Base-by-base conservation (phyloP, 2,888 invertebrate species). In the Trichopria drosophilae region DNA sequence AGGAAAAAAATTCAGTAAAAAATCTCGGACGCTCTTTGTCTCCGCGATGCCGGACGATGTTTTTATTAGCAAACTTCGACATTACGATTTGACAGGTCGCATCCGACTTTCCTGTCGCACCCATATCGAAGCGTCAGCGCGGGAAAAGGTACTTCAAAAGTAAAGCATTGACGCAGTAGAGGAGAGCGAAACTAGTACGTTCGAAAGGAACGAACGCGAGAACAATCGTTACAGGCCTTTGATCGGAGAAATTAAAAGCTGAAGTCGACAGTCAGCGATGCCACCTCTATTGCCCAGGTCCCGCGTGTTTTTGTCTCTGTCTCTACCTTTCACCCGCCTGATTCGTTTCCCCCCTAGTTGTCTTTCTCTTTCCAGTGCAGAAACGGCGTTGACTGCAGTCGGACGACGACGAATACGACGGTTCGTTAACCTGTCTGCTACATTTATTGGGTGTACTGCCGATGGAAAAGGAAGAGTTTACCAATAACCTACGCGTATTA, bases 381-480 rank as follows among this genome's bases (percentile, higher is more conserved):
- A n/a, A n/a, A n/a, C n/a, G n/a, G n/a, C n/a, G n/a, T n/a, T n/a
- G n/a, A n/a, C n/a, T n/a, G n/a, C n/a, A 20, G 36, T 37, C 5
- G 6, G 24, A 26, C 15, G 10, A 18, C 12, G n/a, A 24, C 6
- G 10, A 28, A 20, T 18, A 23, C 55, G 61, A 62, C 63, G 68
- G 72, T 73, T 72, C 72, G 71, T 73, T 73, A 72, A 72, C 68
- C 73, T 71, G 72, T 72, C 72, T 64, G 64, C 61, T 62, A 63
- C 69, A 68, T 72, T 70, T 71, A 73, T 72, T 67, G 71, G 66
- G 16, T 19, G 5, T 15, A 60, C 62, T 60, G 64, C 61, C 62
- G 62, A 65, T 64, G 63, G 58, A 65, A 71, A 71, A 66, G 63
- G 64, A 62, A 63, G 60, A 64, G 63, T 64, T 58, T 67, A 66